phyloP scores from a whole-genome alignment of 2,888 invertebrate genomes.

The Rhopalosiphum nymphaeae region DNA sequence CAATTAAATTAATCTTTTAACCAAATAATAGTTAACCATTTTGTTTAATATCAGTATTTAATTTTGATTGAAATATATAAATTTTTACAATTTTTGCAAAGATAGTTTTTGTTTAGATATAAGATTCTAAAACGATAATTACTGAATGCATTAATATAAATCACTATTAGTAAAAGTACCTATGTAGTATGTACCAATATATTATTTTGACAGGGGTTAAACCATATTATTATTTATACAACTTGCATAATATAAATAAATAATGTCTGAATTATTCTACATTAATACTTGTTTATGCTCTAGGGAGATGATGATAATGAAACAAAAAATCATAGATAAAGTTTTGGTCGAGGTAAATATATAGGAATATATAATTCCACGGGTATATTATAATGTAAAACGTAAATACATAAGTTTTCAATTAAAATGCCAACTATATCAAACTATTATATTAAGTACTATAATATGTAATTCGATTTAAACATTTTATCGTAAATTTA shows the following conservation, averaged over 20 bases:
- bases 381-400: neutral
- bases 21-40: neutral
- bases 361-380: neutral
- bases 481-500: neutral
- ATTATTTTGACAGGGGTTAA: constrained; percentile 5
- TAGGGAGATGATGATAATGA: neutral
- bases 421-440: neutral
- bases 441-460: neutral
- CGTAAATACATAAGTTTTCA: neutral
- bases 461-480: neutral
- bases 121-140: neutral
- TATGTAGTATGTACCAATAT: neutral
- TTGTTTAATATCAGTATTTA: neutral
- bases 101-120: neutral
- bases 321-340: neutral
- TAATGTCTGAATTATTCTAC: neutral
- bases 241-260: neutral
- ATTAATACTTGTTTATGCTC: neutral
- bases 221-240: neutral
- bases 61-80: neutral
- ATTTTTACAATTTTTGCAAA: neutral
- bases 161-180: neutral
- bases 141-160: neutral
- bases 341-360: neutral
- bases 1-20: neutral